Percentiles rank a stretch among this genome's conserved stretches.
Evolutionary conservation across 2,888 invertebrate genomes (phyloP).

Genomic region (Perizoma flavofasciatum): DNA sequence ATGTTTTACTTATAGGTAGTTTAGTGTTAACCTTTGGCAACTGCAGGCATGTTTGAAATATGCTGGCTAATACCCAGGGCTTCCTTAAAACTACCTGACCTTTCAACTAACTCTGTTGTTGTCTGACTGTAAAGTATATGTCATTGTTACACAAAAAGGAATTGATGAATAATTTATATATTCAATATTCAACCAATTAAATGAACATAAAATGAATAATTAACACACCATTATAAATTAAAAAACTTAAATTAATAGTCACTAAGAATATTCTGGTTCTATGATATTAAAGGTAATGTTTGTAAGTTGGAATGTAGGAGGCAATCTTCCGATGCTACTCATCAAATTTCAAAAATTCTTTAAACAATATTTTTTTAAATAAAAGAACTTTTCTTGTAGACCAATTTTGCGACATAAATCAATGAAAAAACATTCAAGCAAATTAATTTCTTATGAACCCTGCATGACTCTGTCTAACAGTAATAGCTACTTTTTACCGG

Average conservation of each 20-base stretch:
- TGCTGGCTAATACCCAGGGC: constrained; percentile 71
- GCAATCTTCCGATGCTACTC: too few relatives aligned
- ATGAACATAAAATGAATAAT: background rate
- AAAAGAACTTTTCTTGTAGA: too few relatives aligned
- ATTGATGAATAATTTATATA: background rate
- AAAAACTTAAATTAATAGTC: background rate
- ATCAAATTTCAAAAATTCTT: too few relatives aligned
- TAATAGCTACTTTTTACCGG: too few relatives aligned
- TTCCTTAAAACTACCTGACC: constrained; percentile 66
- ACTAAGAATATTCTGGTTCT: background rate
- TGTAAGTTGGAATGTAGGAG: too few relatives aligned
- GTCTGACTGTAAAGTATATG: background rate
- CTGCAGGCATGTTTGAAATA: constrained; percentile 54
- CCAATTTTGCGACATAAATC: too few relatives aligned
- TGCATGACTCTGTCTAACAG: too few relatives aligned
- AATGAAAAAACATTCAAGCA: too few relatives aligned
- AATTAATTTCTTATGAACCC: too few relatives aligned
- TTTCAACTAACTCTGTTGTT: constrained; percentile 11
- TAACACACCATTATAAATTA: background rate
- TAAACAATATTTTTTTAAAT: too few relatives aligned
- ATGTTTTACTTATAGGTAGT: constrained; percentile 30
- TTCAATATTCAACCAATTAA: background rate
- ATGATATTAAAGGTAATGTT: background rate
- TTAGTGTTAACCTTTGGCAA: constrained; percentile 77
- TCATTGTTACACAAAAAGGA: constrained; percentile 1